Conservation (phyloP, 2,113 vertebrate species). For the Theristicus caerulescens region DNA sequence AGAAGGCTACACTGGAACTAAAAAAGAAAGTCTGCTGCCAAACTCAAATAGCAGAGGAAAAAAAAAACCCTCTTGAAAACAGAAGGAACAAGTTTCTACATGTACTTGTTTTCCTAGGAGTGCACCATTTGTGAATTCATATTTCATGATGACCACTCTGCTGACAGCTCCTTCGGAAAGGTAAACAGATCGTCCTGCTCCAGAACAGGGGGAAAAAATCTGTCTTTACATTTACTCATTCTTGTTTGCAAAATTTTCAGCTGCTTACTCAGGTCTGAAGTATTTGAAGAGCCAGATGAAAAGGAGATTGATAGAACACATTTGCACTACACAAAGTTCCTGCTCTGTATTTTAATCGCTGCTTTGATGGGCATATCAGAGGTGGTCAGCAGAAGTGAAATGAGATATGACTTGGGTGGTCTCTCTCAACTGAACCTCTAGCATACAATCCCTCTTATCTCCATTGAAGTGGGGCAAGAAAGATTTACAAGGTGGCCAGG, state of each 20-base stretch:
- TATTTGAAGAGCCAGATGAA: slow-evolving; percentile 61
- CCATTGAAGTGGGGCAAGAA: slow-evolving; percentile 39
- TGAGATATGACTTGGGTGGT: slow-evolving; percentile 64
- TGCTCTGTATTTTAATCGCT: slow-evolving; percentile 31
- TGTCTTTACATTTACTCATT: slow-evolving; percentile 40
- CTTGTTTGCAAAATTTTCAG: slow-evolving; percentile 71
- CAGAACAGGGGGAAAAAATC: neutral
- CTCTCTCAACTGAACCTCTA: slow-evolving; percentile 28
- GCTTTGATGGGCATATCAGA: slow-evolving; percentile 43
- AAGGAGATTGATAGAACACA: slow-evolving; percentile 55
- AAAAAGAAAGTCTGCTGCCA: slow-evolving; percentile 12
- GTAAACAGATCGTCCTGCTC: slow-evolving; percentile 63
- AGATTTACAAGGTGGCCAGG: slow-evolving; percentile 44
- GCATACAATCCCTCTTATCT: slow-evolving; percentile 43
- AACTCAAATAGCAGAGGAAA: neutral
- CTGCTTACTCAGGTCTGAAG: slow-evolving; percentile 48
- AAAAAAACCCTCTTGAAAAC: neutral
- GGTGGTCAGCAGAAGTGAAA: slow-evolving; percentile 57
- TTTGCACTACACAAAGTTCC: neutral
- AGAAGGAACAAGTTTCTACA: neutral
- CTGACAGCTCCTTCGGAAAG: slow-evolving; percentile 65
- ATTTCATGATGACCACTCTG: slow-evolving; percentile 55
- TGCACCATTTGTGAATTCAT: slow-evolving; percentile 30
- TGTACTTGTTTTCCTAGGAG: slow-evolving; percentile 19
- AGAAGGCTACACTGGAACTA: neutral